These are phyloP conservation scores for Pachycephala philippinensis DNA, from an alignment of 2,113 vertebrate species.

Conservation along the genomic window DNA sequence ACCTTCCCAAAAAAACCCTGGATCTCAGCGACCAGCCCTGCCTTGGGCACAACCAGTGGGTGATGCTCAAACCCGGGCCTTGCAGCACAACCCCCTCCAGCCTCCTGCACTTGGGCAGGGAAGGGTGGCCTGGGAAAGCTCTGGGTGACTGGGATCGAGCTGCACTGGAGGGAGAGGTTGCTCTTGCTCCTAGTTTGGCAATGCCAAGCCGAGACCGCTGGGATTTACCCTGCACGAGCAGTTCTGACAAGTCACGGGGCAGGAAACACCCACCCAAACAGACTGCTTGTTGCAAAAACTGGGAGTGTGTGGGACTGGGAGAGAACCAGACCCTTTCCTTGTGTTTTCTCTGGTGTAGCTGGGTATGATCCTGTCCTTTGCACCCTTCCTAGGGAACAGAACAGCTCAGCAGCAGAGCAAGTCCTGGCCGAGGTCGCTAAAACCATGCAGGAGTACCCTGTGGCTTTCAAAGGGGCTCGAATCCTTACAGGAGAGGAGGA, in stretches of 20 bases:
- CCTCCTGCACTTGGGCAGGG: not conserved
- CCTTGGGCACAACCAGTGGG: not conserved
- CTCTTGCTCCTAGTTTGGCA: not conserved
- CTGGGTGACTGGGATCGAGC: not conserved
- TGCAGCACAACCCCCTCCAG: not conserved
- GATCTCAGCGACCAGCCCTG: not conserved
- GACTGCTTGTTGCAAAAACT: not conserved
- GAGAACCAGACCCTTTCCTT: not conserved
- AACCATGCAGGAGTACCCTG: constrained; percentile 77
- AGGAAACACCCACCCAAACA: not conserved
- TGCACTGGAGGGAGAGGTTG: not conserved
- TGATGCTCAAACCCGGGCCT: not conserved
- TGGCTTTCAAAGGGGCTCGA: constrained; percentile 74
- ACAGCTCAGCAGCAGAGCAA: constrained; percentile 45
- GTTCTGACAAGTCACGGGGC: not conserved
- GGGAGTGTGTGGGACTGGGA: not conserved
- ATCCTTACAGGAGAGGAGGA: constrained; percentile 82
- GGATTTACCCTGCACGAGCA: rapidly evolving
- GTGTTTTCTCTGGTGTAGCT: not conserved
- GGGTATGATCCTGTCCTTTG: not conserved
- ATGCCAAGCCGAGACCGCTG: not conserved
- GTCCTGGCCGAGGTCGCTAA: constrained; percentile 73
- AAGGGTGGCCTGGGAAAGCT: not conserved
- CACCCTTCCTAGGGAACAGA: constrained; percentile 32
- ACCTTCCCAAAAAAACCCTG: not conserved